Evolutionary conservation across 2,888 invertebrate genomes (phyloP).

Genomic region (Drosophila eohydei): DNA sequence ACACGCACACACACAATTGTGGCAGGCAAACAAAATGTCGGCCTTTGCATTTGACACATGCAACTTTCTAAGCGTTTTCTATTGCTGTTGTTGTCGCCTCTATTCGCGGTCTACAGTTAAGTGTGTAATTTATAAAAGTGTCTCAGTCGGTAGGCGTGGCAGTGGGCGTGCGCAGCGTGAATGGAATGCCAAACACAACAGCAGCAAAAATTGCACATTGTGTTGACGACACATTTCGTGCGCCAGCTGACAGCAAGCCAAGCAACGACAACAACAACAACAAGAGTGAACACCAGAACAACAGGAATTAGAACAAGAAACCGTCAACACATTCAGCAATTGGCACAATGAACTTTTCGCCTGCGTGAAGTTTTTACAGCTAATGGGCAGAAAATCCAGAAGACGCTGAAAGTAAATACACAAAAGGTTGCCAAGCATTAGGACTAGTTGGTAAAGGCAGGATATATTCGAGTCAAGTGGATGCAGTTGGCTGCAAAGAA

Average conservation of each 20-base stretch:
- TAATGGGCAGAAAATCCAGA: constrained; percentile 38
- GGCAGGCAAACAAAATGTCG: constrained; percentile 36
- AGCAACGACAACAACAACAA: constrained; percentile 16
- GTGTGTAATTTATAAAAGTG: constrained; percentile 80
- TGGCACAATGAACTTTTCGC: constrained; percentile 76
- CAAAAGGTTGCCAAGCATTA: neutral
- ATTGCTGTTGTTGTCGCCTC: constrained; percentile 15
- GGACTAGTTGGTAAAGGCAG: neutral
- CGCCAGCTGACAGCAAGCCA: constrained; percentile 22
- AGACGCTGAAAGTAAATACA: constrained; percentile 45
- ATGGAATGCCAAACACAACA: constrained; percentile 34
- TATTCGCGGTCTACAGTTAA: constrained; percentile 60
- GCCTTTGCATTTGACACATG: constrained; percentile 64
- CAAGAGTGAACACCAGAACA: neutral
- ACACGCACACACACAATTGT: constrained; percentile 9
- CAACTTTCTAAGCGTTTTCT: constrained; percentile 55
- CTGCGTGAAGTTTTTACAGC: constrained; percentile 28
- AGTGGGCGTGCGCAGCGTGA: constrained; percentile 28
- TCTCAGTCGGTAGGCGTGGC: constrained; percentile 18
- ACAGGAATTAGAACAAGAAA: constrained; percentile 41
- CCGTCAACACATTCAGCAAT: constrained; percentile 54
- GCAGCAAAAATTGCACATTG: constrained; percentile 59
- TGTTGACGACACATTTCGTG: constrained; percentile 69
- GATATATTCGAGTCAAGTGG: neutral
- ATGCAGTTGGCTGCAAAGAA: neutral